Conservation (phyloP, 2,888 invertebrate species). For the Anoncus sp. region DNA sequence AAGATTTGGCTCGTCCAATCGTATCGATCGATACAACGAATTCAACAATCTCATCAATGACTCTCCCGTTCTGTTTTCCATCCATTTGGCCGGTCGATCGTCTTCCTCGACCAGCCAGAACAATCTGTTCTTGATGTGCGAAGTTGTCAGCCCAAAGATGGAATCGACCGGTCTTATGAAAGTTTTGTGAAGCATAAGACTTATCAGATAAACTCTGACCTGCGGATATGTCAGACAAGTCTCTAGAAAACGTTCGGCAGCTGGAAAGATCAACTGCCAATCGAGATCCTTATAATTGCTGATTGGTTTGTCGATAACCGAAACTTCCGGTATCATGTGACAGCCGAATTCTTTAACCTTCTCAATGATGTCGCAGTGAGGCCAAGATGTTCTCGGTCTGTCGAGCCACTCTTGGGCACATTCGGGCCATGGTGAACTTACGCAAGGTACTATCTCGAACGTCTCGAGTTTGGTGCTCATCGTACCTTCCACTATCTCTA, state of each 20-base stretch:
- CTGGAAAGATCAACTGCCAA: constrained; percentile 92
- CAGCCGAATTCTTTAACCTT: constrained; percentile 88
- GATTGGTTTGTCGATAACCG: constrained; percentile 80
- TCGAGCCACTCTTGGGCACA: constrained; percentile 88
- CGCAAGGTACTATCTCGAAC: constrained; percentile 89
- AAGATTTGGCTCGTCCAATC: constrained; percentile 84
- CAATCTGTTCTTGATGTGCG: constrained; percentile 89
- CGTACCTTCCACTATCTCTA: constrained; percentile 81
- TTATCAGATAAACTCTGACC: constrained; percentile 88
- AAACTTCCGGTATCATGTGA: constrained; percentile 89
- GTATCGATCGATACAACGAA: constrained; percentile 87
- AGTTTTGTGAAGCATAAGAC: constrained; percentile 88
- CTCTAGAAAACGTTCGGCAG: constrained; percentile 90
- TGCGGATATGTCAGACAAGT: constrained; percentile 89
- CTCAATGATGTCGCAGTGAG: constrained; percentile 87
- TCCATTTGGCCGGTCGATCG: constrained; percentile 88
- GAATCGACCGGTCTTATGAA: constrained; percentile 88
- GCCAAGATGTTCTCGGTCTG: constrained; percentile 88
- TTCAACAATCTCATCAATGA: constrained; percentile 87
- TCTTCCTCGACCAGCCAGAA: constrained; percentile 91
- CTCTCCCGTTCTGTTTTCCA: constrained; percentile 89
- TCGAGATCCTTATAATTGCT: constrained; percentile 88
- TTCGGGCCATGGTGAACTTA: constrained; percentile 89
- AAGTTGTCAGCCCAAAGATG: constrained; percentile 87
- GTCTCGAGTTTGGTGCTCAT: constrained; percentile 78